Evolutionary conservation across 2,888 invertebrate genomes (phyloP).

Genomic region (Parasteatoda lunata): DNA sequence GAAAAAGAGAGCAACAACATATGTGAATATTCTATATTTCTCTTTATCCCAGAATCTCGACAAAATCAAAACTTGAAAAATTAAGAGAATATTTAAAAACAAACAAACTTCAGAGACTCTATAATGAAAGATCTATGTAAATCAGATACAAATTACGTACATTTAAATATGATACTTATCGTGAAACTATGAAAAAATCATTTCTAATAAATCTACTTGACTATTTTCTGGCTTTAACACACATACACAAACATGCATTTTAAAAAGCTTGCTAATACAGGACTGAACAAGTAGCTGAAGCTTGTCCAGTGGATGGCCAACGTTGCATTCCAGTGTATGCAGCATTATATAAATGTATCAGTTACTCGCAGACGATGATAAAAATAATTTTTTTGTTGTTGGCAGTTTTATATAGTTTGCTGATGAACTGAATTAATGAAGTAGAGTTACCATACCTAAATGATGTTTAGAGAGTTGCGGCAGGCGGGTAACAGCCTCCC

Average conservation of each 20-base stretch:
- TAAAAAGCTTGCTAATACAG: constrained; percentile 62
- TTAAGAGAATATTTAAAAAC: background rate
- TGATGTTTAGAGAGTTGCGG: no score
- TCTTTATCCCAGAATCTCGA: background rate
- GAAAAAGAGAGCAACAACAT: background rate
- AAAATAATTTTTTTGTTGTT: no score
- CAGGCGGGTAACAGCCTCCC: no score
- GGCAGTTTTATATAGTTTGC: no score
- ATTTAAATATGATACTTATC: no score
- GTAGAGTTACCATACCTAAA: no score
- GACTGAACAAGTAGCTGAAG: constrained; percentile 12
- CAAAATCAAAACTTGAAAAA: background rate
- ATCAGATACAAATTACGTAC: no score
- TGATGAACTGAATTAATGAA: no score
- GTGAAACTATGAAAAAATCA: background rate
- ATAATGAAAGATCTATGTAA: no score
- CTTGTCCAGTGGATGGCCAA: constrained; percentile 32
- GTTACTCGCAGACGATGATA: no score
- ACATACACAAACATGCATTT: constrained; percentile 13
- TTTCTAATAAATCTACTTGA: background rate
- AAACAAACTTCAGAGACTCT: background rate
- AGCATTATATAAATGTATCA: no score
- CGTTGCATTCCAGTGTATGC: no score
- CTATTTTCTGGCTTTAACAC: background rate
- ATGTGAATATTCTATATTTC: background rate